These are phyloP conservation scores for Caenorhabditis sp. DNA, from an alignment of 2,888 invertebrate species.

Conservation along the genomic window DNA sequence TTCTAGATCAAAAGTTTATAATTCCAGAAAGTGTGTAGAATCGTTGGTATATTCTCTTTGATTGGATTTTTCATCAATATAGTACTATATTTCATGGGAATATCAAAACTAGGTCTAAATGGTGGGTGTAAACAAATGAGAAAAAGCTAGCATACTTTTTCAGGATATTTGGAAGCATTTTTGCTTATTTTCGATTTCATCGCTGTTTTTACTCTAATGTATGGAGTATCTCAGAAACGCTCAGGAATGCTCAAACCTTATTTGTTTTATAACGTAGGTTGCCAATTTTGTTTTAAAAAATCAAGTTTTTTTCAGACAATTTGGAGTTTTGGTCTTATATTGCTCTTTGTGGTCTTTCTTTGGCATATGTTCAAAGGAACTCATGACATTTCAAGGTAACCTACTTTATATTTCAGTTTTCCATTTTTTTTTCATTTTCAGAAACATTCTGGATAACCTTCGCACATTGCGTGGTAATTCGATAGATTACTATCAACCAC, in stretches of 20 bases:
- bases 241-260: conserved; percentile 52
- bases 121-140: conserved; percentile 7
- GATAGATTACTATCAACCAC: conserved; percentile 16
- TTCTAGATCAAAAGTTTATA: not conserved
- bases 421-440: conserved; percentile 11
- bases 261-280: conserved; percentile 50
- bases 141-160: not conserved
- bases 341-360: conserved; percentile 41
- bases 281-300: not conserved
- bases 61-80: conserved; percentile 46
- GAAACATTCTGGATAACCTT: conserved; percentile 37
- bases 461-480: conserved; percentile 16
- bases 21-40: conserved; percentile 45
- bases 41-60: conserved; percentile 46
- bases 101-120: conserved; percentile 39
- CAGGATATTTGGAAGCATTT: conserved; percentile 43
- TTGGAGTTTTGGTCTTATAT: conserved; percentile 44
- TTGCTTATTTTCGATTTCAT: conserved; percentile 48
- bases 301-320: conserved; percentile 29
- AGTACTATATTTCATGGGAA: conserved; percentile 41
- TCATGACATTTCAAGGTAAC: conserved; percentile 32
- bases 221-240: conserved; percentile 49
- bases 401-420: not conserved
- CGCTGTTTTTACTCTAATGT: conserved; percentile 41
- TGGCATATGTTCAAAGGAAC: conserved; percentile 39